Base-by-base conservation (phyloP, 2,797 vertebrate genomes). In the Pseudomugil gertrudae region DNA sequence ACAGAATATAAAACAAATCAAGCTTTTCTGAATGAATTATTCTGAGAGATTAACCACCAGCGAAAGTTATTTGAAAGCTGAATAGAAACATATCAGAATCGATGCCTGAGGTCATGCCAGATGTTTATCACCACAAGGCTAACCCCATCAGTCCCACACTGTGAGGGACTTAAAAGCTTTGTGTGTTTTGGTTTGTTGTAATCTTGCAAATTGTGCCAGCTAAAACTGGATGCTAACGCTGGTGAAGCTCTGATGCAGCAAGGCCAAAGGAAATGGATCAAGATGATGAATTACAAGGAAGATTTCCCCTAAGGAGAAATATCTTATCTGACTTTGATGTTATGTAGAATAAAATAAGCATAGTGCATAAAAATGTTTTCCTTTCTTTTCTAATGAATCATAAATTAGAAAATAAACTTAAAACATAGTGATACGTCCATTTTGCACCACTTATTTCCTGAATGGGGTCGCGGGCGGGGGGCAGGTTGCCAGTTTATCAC, bases 231-330 rank as follows among this genome's bases (percentile, higher is more conserved):
- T 59, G 59, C 60, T 61, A 71, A 57, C 35, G 54, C 53, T 23
- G 66, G 66, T 48, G 23, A 54, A 72, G 24, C 33, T 52, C n/a
- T n/a, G n/a, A n/a, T n/a, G n/a, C n/a, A 69, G 67, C 40, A 62
- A 78, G 83, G 76, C 71, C 74, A 80, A 50, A 70, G 76, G 66
- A 81, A 86, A 67, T 69, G 65, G 70, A 80, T 71, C 71, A 81
- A 74, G 74, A 74, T 83, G 66, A 87, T 81, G 78, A 75, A 80
- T 79, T 79, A 57, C 81, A 76, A 60, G 48, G 50, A 30, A 74
- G 77, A 40, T n/a, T 50, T 32, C 59, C 66, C 67, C 15, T 78
- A 77, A 83, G 80, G 15, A 81, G 70, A 78, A 80, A 79, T 79
- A 83, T 77, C 67, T 60, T 73, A 71, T 88, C 84, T 52, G 78